A percentile compares a stretch with the other conserved stretches of the same genome.
Evolutionary conservation across 2,113 vertebrate species (phyloP).

Genomic region (Reinhardtius hippoglossoides): DNA sequence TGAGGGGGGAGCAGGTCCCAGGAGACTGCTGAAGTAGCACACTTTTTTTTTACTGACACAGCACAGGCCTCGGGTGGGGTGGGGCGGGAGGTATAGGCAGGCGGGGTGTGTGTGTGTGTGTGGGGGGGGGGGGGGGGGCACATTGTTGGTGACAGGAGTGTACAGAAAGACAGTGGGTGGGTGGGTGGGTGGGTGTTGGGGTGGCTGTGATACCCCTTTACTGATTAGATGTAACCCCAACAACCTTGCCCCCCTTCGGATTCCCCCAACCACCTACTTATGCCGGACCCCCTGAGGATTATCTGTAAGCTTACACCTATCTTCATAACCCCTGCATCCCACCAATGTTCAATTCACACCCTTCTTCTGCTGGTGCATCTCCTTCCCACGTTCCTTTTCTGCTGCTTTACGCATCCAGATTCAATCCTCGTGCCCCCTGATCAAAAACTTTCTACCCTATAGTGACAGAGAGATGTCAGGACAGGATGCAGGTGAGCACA

Average conservation of each 20-base stretch:
- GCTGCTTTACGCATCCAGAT: conserved; percentile 31
- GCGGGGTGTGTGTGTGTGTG: background rate
- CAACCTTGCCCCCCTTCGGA: conserved; percentile 17
- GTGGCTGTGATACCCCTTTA: conserved; percentile 45
- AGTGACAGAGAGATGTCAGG: conserved; percentile 37
- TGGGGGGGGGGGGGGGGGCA: conserved; percentile 40
- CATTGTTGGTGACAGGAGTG: conserved; percentile 71
- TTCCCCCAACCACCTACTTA: conserved; percentile 66
- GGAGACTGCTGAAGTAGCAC: conserved; percentile 82
- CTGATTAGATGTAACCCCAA: conserved; percentile 74
- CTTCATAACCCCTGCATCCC: conserved; percentile 45
- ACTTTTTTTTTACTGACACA: conserved; percentile 83
- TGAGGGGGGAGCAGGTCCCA: conserved; percentile 72
- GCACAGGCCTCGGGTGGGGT: conserved; percentile 60
- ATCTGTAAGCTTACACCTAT: conserved; percentile 73
- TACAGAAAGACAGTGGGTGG: conserved; percentile 63
- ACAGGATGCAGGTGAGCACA: background rate
- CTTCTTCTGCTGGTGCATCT: conserved; percentile 27
- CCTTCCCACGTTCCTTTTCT: conserved; percentile 24
- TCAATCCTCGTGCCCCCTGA: background rate
- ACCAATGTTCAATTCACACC: conserved; percentile 68
- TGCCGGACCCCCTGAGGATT: conserved; percentile 70
- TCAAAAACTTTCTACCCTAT: conserved; percentile 48
- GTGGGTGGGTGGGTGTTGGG: conserved; percentile 34
- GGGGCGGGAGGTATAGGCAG: conserved; percentile 3